Evolutionary conservation across 2,113 vertebrate species (phyloP), one percentile per base, ranked within the genome.

Genomic region (Oxyruncus cristatus): DNA sequence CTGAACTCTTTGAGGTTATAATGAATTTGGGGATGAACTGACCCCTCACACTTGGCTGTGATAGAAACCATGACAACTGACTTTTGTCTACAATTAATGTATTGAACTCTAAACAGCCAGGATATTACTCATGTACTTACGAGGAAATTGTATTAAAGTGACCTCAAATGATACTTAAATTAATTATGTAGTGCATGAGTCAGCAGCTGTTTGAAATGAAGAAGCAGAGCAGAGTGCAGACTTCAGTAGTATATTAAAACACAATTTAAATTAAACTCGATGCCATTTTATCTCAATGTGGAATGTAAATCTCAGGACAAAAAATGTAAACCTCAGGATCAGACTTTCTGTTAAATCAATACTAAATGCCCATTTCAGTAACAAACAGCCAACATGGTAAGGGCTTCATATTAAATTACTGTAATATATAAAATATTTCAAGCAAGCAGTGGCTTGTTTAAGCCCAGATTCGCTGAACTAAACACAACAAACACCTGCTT

Each of bases 141-240:
- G 8, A 85, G 88, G 83, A 90, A 95, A 97, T 92, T 93, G 88
- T 92, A 93, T 93, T 95, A 97, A 94, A 92, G 79, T 52, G 94
- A 94, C 70, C 80, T 92, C 82, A 94, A 92, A 94, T 67, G 75
- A 92, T 94, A 72, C 89, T 92, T 92, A 94, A 96, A 97, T 96
- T 96, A 96, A 97, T 96, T 95, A 92, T 87, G 75, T 75, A 82
- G 86, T 80, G 52, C 84, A 92, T 93, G 94, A 97, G 86, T 96
- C 97, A 96, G 93, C 91, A 94, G 79, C 94, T 93, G 63, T 67
- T 90, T 93, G 84, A 94, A 92, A 78, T 85, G 59, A 71, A 52
- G 90, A 80, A 92, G 58, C 72, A 84, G 80, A 95, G 81, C 88
- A 79, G 80, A 88, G 82, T 53, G 59, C 74, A 90, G 79, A 35